Evolutionary conservation across 2,888 invertebrate species (phyloP).

Genomic region (Dicranocentrus wangi): DNA sequence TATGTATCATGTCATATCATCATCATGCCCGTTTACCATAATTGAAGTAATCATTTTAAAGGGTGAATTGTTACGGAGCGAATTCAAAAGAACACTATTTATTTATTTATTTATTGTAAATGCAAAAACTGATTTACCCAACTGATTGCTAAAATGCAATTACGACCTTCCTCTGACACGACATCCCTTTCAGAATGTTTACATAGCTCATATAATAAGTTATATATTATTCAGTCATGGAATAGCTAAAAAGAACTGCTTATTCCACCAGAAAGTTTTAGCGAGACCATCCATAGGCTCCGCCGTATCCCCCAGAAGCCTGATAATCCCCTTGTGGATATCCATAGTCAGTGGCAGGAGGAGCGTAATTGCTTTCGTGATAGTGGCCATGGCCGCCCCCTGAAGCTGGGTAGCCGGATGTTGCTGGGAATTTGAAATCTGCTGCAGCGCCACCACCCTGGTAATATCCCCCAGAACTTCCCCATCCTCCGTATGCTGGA

Average conservation of each 20-base stretch:
- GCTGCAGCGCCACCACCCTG: background rate
- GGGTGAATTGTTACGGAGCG: no score
- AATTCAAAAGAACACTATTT: no score
- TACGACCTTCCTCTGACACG: conserved; percentile 33
- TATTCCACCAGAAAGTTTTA: conserved; percentile 16
- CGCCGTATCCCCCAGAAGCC: conserved; percentile 39
- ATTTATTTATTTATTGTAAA: no score
- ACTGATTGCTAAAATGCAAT: conserved; percentile 50
- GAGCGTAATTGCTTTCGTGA: conserved; percentile 11
- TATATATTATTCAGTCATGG: conserved; percentile 28
- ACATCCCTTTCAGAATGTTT: conserved; percentile 34
- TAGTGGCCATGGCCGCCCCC: background rate
- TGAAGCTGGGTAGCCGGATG: conserved; percentile 31
- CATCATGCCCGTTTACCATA: no score
- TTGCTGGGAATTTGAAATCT: conserved; percentile 12
- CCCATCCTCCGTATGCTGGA: conserved; percentile 27
- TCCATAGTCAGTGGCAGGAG: conserved; percentile 38
- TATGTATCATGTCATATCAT: no score
- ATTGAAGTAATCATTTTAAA: no score
- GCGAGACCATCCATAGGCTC: conserved; percentile 42
- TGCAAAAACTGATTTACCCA: background rate
- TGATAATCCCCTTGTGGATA: conserved; percentile 44
- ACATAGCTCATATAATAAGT: conserved; percentile 6
- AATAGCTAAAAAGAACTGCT: conserved; percentile 7
- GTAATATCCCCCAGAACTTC: conserved; percentile 32